Percentiles rank a stretch among this genome's conserved stretches.
Evolutionary conservation across 2,888 invertebrate species (phyloP).

Genomic region (Drosophila falleni): DNA sequence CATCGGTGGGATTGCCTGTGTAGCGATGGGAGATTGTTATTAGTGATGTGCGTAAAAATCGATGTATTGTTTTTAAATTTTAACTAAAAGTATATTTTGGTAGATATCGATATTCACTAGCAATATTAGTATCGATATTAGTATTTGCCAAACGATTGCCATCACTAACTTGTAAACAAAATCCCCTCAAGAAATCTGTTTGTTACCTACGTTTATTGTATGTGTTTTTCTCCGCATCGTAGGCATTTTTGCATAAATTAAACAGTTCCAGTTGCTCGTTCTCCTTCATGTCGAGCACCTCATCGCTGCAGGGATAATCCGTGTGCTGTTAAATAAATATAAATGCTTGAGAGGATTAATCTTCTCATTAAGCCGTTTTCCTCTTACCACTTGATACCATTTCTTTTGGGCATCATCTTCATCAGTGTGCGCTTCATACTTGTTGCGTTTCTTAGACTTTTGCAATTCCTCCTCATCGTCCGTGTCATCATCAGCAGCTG

Average conservation of each 20-base stretch:
- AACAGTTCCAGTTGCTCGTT: slow-evolving; percentile 82
- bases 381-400: slow-evolving; percentile 84
- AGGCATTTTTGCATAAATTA: slow-evolving; percentile 82
- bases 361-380: background rate
- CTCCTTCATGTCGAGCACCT: slow-evolving; percentile 84
- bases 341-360: background rate
- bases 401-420: slow-evolving; percentile 77
- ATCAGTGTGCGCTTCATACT: slow-evolving; percentile 55
- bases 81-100: too few species aligned
- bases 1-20: slow-evolving; percentile 84
- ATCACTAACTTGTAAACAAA: background rate
- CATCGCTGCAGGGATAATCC: slow-evolving; percentile 79
- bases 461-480: slow-evolving; percentile 28
- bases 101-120: background rate
- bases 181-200: background rate
- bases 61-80: too few species aligned
- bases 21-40: background rate
- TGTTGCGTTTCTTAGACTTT: slow-evolving; percentile 47
- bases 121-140: background rate
- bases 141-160: background rate
- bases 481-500: slow-evolving; percentile 17
- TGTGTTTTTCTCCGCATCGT: slow-evolving; percentile 76
- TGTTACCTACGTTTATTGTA: slow-evolving; percentile 81
- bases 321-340: slow-evolving; percentile 67
- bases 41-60: too few species aligned